These are phyloP conservation scores for Parauchenoglanis punctatus DNA, from an alignment of 2,797 vertebrate species.

Conservation along the genomic window DNA sequence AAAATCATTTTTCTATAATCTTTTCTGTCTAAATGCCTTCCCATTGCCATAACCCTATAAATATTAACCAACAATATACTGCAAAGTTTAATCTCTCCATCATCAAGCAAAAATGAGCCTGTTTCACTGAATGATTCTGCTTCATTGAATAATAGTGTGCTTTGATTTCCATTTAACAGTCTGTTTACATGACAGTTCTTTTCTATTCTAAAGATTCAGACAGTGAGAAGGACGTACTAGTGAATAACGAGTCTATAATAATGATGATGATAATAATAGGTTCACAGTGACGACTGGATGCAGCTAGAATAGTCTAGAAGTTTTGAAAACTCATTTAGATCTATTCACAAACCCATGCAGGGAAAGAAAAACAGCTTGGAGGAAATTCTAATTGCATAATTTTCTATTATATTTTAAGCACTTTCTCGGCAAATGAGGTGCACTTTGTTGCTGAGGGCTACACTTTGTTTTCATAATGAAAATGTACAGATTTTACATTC, in stretches of 20 bases:
- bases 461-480: background rate
- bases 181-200: background rate
- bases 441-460: background rate
- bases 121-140: background rate
- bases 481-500: background rate
- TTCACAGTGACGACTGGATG: background rate
- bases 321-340: constrained; percentile 7
- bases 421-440: background rate
- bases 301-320: background rate
- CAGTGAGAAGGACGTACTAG: background rate
- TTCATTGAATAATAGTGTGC: background rate
- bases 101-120: background rate
- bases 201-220: background rate
- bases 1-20: background rate
- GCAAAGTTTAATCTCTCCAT: background rate
- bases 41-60: background rate
- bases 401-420: background rate
- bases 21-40: background rate
- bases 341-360: background rate
- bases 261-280: constrained; percentile 1
- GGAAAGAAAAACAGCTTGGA: background rate
- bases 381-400: background rate
- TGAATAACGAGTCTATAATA: background rate
- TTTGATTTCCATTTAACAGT: background rate
- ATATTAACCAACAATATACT: constrained; percentile 1